Percentiles rank a stretch among this genome's conserved stretches.
These are phyloP conservation scores for Acanthaster planci DNA, from an alignment of 35 echinoderm and acorn worm genomes.

Conservation along the genomic window DNA sequence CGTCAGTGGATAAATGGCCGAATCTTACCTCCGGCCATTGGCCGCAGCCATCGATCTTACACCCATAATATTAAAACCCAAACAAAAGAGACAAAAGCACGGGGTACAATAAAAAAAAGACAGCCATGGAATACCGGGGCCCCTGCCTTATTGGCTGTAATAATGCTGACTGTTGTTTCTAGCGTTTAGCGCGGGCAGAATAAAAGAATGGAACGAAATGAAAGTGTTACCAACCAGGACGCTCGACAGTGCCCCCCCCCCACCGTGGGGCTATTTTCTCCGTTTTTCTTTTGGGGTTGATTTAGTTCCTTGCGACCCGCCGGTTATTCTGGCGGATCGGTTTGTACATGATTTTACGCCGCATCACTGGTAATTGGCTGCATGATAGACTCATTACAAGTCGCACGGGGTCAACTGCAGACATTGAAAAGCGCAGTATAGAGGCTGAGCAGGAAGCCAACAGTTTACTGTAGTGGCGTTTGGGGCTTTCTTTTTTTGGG, in stretches of 20 bases:
- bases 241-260: not conserved
- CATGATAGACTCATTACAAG: not conserved
- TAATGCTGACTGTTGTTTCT: slow-evolving; percentile 6
- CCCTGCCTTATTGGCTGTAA: not conserved
- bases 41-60: slow-evolving; percentile 5
- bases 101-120: not conserved
- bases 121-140: not conserved
- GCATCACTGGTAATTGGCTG: not conserved
- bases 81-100: not conserved
- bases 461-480: too few relatives aligned
- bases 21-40: not conserved
- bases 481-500: too few relatives aligned
- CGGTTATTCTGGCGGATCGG: not conserved
- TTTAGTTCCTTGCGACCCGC: not conserved
- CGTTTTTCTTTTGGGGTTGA: not conserved
- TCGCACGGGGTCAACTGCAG: not conserved
- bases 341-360: not conserved
- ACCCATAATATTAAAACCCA: slow-evolving; percentile 3
- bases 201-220: not conserved
- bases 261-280: not conserved
- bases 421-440: not conserved
- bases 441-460: too few relatives aligned
- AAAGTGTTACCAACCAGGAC: not conserved
- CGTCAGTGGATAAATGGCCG: too few relatives aligned
- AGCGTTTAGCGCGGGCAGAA: not conserved